Percentiles rank a stretch among this genome's conserved stretches.
Conservation (phyloP, 2,113 vertebrate species). For the Micromys minutus region DNA sequence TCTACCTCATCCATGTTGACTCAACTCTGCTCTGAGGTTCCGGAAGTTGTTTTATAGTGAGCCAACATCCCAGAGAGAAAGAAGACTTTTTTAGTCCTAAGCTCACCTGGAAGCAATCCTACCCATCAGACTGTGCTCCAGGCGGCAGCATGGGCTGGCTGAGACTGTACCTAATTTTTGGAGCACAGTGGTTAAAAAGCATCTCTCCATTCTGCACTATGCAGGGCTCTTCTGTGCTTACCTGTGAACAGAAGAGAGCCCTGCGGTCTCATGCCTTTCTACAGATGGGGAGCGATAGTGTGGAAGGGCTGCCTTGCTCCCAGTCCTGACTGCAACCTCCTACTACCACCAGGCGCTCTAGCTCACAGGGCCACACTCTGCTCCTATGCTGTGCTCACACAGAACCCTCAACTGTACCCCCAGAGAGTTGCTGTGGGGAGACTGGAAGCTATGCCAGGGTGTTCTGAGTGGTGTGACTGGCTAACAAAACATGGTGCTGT, state of each 20-base stretch:
- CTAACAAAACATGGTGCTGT: too few relatives aligned
- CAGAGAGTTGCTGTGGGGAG: not conserved
- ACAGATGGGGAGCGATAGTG: not conserved
- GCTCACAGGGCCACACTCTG: not conserved
- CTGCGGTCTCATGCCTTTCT: not conserved
- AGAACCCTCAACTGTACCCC: accelerated
- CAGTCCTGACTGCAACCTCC: not conserved
- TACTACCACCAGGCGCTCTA: not conserved
- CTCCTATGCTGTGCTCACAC: not conserved
- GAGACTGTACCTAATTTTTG: not conserved
- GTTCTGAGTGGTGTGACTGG: not conserved
- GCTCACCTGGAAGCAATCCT: not conserved
- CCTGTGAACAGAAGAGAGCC: accelerated
- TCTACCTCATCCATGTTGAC: not conserved
- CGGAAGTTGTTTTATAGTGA: not conserved
- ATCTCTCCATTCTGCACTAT: accelerated
- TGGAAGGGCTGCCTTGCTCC: accelerated
- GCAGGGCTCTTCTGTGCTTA: accelerated
- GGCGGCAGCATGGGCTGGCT: not conserved
- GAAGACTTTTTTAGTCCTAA: not conserved
- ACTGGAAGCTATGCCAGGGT: not conserved
- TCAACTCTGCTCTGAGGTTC: not conserved
- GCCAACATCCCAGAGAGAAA: not conserved
- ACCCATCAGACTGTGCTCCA: accelerated
- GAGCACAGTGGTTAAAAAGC: accelerated